phyloP scores from a whole-genome alignment of 2,113 vertebrate species.

The Dunckerocampus dactyliophorus region DNA sequence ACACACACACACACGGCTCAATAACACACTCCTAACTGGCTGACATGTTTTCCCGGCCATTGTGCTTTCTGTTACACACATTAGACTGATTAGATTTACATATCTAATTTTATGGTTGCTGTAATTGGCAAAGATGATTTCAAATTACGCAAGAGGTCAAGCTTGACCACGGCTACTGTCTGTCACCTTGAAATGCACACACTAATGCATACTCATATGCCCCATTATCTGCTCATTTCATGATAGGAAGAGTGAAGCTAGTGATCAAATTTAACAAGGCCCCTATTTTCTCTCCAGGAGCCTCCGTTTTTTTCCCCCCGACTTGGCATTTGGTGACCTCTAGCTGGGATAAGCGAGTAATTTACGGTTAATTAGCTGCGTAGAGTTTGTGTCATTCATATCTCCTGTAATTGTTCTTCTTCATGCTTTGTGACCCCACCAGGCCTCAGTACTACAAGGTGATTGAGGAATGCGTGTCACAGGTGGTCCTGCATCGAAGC shows the following conservation, averaged over 20 bases:
- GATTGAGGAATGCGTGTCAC: constrained; percentile 91
- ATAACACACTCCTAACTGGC: constrained; percentile 48
- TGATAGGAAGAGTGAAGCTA: constrained; percentile 54
- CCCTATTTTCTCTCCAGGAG: constrained; percentile 47
- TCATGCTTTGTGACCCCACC: constrained; percentile 35
- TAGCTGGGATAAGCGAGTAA: constrained; percentile 52
- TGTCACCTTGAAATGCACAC: constrained; percentile 73
- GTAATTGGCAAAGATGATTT: constrained; percentile 77
- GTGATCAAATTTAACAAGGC: constrained; percentile 64
- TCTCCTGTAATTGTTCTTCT: constrained; percentile 55
- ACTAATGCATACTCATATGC: constrained; percentile 37
- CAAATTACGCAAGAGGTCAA: constrained; percentile 65
- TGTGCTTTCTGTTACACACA: constrained; percentile 74
- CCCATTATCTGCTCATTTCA: constrained; percentile 66
- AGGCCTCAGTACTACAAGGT: constrained; percentile 98
- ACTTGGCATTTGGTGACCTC: constrained; percentile 69
- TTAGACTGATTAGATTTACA: constrained; percentile 75
- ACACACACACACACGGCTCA: constrained; percentile 34
- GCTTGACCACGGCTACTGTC: constrained; percentile 23
- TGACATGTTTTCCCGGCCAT: constrained; percentile 63
- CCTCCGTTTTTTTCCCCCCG: constrained; percentile 18
- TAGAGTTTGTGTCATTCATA: constrained; percentile 58
- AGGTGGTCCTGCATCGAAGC: constrained; percentile 89
- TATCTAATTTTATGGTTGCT: constrained; percentile 62
- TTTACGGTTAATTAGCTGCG: constrained; percentile 63